A percentile compares a stretch with the other conserved stretches of the same genome.
These are phyloP conservation scores for Chironomus tentans DNA, from an alignment of 2,888 invertebrate species.

Conservation along the genomic window DNA sequence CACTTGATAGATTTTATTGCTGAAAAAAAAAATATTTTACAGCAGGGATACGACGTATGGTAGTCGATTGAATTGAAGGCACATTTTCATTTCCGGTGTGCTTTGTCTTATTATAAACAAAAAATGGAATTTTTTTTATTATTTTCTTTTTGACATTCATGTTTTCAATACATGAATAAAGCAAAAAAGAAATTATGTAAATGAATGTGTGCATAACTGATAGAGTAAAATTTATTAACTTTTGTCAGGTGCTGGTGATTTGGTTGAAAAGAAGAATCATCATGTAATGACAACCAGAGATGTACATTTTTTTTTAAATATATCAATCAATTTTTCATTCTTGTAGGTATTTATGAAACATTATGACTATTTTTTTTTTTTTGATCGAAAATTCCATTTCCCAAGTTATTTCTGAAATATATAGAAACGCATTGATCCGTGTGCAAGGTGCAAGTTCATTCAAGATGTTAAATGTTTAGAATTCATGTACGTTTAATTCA, in stretches of 20 bases:
- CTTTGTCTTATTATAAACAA: too few relatives aligned
- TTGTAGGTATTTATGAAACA: too few relatives aligned
- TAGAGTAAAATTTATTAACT: constrained; percentile 21
- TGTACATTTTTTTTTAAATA: too few relatives aligned
- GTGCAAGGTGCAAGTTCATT: constrained; percentile 32
- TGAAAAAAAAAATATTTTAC: not conserved
- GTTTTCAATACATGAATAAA: not conserved
- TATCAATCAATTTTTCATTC: too few relatives aligned
- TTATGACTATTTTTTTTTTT: too few relatives aligned
- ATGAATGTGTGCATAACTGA: not conserved
- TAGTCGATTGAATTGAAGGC: not conserved
- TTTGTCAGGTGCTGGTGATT: constrained; percentile 25
- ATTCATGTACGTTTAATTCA: not conserved
- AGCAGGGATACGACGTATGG: not conserved
- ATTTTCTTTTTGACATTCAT: not conserved
- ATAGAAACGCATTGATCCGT: constrained; percentile 30
- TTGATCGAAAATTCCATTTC: too few relatives aligned
- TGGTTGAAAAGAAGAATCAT: too few relatives aligned
- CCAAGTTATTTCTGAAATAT: not conserved
- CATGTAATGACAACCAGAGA: too few relatives aligned
- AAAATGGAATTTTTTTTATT: too few relatives aligned
- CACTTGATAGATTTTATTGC: constrained; percentile 10
- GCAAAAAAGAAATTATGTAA: not conserved
- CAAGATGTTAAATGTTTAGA: not conserved
- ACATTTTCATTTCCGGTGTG: constrained; percentile 17